Evolutionary conservation across 2,888 invertebrate genomes (phyloP).

Genomic region (Metallyticus violacea): DNA sequence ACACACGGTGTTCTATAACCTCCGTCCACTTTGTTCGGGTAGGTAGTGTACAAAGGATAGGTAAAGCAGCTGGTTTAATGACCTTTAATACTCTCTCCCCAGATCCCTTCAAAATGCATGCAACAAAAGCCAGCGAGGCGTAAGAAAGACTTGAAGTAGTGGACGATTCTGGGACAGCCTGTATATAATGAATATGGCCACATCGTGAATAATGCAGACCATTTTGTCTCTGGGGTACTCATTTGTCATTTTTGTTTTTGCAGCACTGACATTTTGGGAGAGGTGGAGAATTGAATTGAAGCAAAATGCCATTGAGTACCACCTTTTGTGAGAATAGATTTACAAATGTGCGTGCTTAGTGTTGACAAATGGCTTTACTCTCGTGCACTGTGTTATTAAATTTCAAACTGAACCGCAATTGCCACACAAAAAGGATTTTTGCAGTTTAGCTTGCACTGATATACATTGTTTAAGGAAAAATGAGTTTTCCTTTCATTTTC

Average conservation of each 20-base stretch:
- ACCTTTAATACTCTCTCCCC: no score
- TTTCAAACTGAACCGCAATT: not conserved
- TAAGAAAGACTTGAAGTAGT: no score
- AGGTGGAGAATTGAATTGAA: not conserved
- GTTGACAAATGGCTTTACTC: not conserved
- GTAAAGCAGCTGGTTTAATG: no score
- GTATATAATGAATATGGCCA: not conserved
- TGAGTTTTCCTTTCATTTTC: no score
- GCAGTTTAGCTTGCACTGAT: not conserved
- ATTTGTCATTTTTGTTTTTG: not conserved
- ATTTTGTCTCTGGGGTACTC: not conserved
- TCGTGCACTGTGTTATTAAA: not conserved
- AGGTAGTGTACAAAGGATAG: no score
- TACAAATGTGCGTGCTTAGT: not conserved
- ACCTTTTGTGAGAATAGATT: not conserved
- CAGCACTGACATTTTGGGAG: not conserved
- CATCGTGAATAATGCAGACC: not conserved
- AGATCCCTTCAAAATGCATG: no score
- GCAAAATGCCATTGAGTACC: not conserved
- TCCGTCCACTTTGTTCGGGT: no score
- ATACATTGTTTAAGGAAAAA: no score
- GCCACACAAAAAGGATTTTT: not conserved
- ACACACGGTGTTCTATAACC: no score
- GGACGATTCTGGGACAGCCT: no score
- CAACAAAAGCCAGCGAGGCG: no score